Base-by-base conservation (phyloP, 2,113 vertebrate species). In the Lophochroa leadbeateri region DNA sequence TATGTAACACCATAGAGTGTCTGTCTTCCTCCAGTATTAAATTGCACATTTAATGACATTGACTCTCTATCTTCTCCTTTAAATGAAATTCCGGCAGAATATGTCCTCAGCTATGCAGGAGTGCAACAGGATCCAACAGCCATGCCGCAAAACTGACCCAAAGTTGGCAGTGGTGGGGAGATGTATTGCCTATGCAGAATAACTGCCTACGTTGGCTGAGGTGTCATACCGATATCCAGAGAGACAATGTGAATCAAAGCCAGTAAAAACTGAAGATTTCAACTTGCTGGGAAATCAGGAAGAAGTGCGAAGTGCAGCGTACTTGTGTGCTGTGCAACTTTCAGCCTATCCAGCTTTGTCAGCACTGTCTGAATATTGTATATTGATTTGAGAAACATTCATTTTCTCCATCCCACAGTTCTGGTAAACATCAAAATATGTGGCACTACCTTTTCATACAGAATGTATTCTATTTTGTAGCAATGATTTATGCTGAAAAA, bases 141-240 rank as follows among this genome's bases (percentile, higher is more conserved):
- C 23, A 35, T 46, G 37, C 61, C 11, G 4, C 28, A 4, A 47
- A 44, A 35, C 31, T 17, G 20, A 6, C 7, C 37, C 1, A 0
- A 47, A 33, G n/a, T 11, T 87, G 81, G 68, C 76, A 35, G 0
- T 8, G 53, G 8, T 1, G 16, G 18, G 16, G 63, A 52, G 29
- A 37, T 53, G 9, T 39, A 5, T 28, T 69, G 61, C 19, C 33
- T 80, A 3, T 41, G 35, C 57, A 70, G 13, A 75, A 37, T 9
- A 19, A 14, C 44, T 88, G 55, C 44, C 47, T 50, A 0, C 0
- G 0, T 4, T 47, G 20, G 25, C 12, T 61, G n/a, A 49, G 35
- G 18, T 88, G 46, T 33, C 27, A 33, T 12, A 80, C 15, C 43
- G 25, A 6, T 25, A 55, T 47, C 35, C 55, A n/a, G 29, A 49